Conservation (phyloP, 2,797 vertebrate genomes). For the Alca torda region DNA sequence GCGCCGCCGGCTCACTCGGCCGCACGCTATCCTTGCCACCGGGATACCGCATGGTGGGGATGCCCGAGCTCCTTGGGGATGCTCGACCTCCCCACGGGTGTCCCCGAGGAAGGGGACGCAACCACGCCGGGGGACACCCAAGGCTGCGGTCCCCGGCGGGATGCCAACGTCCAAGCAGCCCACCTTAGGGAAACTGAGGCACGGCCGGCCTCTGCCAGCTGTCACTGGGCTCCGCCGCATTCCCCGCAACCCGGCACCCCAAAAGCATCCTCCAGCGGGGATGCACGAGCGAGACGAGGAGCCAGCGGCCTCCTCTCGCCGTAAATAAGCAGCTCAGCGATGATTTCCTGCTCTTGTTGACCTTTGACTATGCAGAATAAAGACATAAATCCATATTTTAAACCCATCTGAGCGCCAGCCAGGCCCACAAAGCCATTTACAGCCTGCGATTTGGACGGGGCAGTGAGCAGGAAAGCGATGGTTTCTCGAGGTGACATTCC, state of each 20-base stretch:
- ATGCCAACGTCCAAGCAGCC: background rate
- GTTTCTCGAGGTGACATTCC: slow-evolving; percentile 66
- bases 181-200: background rate
- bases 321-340: slow-evolving; percentile 58
- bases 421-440: slow-evolving; percentile 57
- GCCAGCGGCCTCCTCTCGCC: background rate
- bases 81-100: fast-evolving
- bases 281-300: background rate
- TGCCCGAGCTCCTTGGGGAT: background rate
- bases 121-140: fast-evolving
- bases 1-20: background rate
- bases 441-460: slow-evolving; percentile 57
- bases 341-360: slow-evolving; percentile 69
- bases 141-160: background rate
- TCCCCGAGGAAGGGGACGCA: fast-evolving
- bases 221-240: fast-evolving
- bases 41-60: background rate
- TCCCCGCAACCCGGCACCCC: background rate
- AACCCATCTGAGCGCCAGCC: slow-evolving; percentile 50
- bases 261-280: background rate
- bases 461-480: slow-evolving; percentile 64
- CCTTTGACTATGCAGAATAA: slow-evolving; percentile 71
- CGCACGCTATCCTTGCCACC: fast-evolving
- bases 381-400: slow-evolving; percentile 70
- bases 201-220: background rate